Base-by-base conservation (phyloP, 2,113 vertebrate species). In the Balaenoptera acutorostrata region DNA sequence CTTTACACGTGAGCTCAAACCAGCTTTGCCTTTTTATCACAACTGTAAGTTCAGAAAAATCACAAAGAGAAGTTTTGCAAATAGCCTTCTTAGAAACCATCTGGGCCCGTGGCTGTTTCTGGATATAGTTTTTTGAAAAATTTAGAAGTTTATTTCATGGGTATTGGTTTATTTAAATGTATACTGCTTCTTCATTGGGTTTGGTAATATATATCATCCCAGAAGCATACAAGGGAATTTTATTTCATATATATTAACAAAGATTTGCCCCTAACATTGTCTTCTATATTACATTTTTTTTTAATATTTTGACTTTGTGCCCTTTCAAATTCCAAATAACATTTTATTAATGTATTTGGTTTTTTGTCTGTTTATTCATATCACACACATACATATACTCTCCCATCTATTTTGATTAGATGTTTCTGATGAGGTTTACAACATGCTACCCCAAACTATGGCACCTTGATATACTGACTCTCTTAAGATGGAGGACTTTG, bases 21-120 rank as follows among this genome's bases (percentile, higher is more conserved):
- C 55, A 92, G 44, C 72, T 90, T 96, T 96, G 78, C 31, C 88
- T 95, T 88, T 97, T 88, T 91, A 66, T 81, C 39, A 93, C 20
- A 61, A 88, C 5, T 72, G 23, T 59, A 97, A 95, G 33, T 68
- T 97, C 12, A 84, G 41, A 33, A 92, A 68, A 93, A 63, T 36
- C 12, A 84, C 71, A 81, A 84, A 78, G 29, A 63, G 9, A 88
- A 88, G 8, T 31, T 95, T 71, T 25, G 25, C 18, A 52, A 83
- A 63, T 78, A 41, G 13, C 21, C 23, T 64, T 33, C 52, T 82
- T 69, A 41, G 21, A 87, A 82, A 71, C 14, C 52, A 83, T 64
- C 49, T 57, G 33, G 74, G 8, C 9, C 59, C 36, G 71, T 17
- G 44, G 39, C 49, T 66, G 46, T 20, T 59, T 90, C 61, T 31